A percentile compares a stretch with the other conserved stretches of the same genome.
Conservation (phyloP, 2,113 vertebrate species). For the Psilopsiagon aymara region DNA sequence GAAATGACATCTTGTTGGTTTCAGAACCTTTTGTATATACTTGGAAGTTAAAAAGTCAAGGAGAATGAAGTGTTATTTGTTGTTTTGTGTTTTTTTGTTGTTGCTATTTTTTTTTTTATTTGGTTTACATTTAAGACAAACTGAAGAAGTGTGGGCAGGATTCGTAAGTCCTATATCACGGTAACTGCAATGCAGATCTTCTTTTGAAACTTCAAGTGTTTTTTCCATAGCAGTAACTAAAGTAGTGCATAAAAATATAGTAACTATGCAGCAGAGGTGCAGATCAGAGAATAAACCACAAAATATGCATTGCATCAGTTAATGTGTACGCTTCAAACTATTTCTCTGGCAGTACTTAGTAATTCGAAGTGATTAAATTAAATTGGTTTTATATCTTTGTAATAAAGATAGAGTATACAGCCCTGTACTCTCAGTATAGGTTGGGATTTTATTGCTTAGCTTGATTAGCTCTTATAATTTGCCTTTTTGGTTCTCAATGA, state of each 20-base stretch:
- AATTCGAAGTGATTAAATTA: constrained; percentile 43
- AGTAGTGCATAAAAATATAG: constrained; percentile 26
- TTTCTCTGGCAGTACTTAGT: constrained; percentile 10
- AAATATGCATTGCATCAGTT: not conserved
- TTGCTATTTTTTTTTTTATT: not conserved
- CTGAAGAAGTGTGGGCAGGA: not conserved
- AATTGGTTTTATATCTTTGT: constrained; percentile 31
- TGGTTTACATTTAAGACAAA: not conserved
- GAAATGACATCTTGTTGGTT: not conserved
- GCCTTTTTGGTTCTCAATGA: constrained; percentile 9
- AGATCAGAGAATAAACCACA: constrained; percentile 34
- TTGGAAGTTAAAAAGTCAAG: not conserved
- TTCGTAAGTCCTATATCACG: not conserved
- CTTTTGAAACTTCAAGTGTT: not conserved
- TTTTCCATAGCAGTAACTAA: constrained; percentile 20
- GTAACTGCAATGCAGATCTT: not conserved
- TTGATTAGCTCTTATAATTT: constrained; percentile 32
- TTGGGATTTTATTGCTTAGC: constrained; percentile 27
- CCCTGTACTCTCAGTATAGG: not conserved
- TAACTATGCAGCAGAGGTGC: not conserved
- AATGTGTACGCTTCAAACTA: not conserved
- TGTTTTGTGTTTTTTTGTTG: not conserved
- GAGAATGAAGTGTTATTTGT: not conserved
- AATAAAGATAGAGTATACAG: constrained; percentile 2
- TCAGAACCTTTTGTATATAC: not conserved